Base-by-base conservation (phyloP, 2,797 vertebrate genomes). In the Bufotes viridis region DNA sequence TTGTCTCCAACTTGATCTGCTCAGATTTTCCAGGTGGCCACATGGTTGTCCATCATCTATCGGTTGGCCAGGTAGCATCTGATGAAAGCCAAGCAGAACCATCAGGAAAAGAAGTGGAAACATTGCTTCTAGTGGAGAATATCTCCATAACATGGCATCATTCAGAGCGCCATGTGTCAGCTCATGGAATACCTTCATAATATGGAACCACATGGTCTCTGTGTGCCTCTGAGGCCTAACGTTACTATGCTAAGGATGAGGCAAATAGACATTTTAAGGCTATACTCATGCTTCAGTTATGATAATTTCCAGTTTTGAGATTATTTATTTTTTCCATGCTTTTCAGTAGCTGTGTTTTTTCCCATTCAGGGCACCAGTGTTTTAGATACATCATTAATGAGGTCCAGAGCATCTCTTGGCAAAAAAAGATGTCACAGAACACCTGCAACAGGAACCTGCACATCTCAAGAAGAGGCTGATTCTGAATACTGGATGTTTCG, bases 401-500 rank as follows among this genome's bases (percentile, higher is more conserved):
- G 76, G 24, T 14, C 65, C 20, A 69, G 65, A 80, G 87, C 76
- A 9, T 88, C 87, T 9, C 42, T 88, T 0, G 87, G 87, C 7
- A 88, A 55, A 29, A 88, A 88, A 53, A 80, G 87, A 60, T 70
- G 63, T 65, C 87, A 79, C 15, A 42, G 82, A 26, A 84, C 76
- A 4, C 87, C 87, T 1, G 75, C 29, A 49, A 22, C 74, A 22
- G 70, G 24, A 65, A 15, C 65, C 24, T 63, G 51, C 51, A 70
- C 29, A 6, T 67, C 74, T 51, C 26, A 72, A 55, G 87, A 72
- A 42, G 69, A 87, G 29, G 29, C 24, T 1, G 82, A 84, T 55
- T 14, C 82, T n/a, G 82, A 88, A 61, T 88, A 88, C 53, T 88
- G 87, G 87, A 84, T 88, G 82, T 88, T 88, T n/a, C 55, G 82